phyloP scores from a whole-genome alignment of 2,888 invertebrate genomes.

The Steromphala cineraria region DNA sequence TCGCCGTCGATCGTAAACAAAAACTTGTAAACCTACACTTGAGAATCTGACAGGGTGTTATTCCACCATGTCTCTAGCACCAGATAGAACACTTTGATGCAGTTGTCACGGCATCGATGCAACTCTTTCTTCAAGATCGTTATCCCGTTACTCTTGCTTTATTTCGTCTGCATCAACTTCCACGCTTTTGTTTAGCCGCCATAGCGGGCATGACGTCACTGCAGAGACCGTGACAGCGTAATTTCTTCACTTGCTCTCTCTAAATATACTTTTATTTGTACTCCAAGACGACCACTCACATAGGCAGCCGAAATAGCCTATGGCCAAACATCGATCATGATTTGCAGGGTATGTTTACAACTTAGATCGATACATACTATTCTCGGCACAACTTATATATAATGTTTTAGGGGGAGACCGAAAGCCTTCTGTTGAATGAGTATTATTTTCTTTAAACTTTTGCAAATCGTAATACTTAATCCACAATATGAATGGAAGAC shows the following conservation, averaged over 20 bases:
- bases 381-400: neutral
- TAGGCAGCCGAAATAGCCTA: neutral
- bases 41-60: neutral
- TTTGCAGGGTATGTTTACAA: constrained; percentile 9
- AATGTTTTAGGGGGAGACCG: neutral
- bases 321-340: neutral
- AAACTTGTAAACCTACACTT: neutral
- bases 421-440: no score
- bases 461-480: no score
- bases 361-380: neutral
- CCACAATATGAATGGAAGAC: no score
- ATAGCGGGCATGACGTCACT: constrained; percentile 19
- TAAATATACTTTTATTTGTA: neutral
- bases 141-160: neutral
- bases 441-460: no score
- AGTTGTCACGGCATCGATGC: neutral
- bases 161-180: constrained; percentile 9
- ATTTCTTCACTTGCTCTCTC: neutral
- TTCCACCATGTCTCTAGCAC: neutral
- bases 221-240: neutral
- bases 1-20: neutral
- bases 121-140: neutral
- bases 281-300: neutral
- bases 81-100: neutral
- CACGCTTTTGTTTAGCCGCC: constrained; percentile 23